Evolutionary conservation across 37 sponge, comb jelly and placozoan genomes (phyloP), one percentile per base, ranked within the genome.

Genomic region (Bolinopsis microptera): DNA sequence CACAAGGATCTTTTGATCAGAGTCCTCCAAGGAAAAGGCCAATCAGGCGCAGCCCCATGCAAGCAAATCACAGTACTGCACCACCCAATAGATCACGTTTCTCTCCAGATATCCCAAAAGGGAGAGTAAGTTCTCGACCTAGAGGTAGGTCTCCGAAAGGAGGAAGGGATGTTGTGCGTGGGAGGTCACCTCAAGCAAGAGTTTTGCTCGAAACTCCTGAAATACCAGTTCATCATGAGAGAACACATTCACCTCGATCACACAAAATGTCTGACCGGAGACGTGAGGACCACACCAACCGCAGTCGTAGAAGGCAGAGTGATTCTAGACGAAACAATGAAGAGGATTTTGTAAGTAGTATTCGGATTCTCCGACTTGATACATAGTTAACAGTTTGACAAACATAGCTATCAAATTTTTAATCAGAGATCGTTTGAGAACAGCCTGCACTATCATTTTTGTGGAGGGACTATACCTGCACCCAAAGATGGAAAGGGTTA

Each of bases 21-120:
- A 77, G 80, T 34, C 80, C 80, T 33, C 80, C 80, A 32, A 77
- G 80, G 36, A 77, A 77, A 32, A 32, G 80, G 32, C 80, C 80
- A 34, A 77, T 33, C 37, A 28, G 80, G 32, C 27, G 80, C 61
- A 18, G 61, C 13, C 61, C 61, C 5, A 48, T 13, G 5, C 5
- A n/a, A n/a, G n/a, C n/a, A n/a, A 32, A n/a, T n/a, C n/a, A n/a
- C n/a, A n/a, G n/a, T n/a, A n/a, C n/a, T n/a, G n/a, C n/a, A n/a
- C n/a, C n/a, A n/a, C n/a, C n/a, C n/a, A n/a, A 77, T 32, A 77
- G 32, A 35, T 77, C 80, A 3, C 80, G 80, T 32, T 77, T 35
- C 21, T 35, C 80, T 16, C 80, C 80, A 22, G 36, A 34, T 1
- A 21, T 35, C 0, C 9, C 80, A 2, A 32, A n/a, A n/a, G n/a